Evolutionary conservation across 2,797 vertebrate genomes (phyloP).

Genomic region (Phoebastria nigripes): DNA sequence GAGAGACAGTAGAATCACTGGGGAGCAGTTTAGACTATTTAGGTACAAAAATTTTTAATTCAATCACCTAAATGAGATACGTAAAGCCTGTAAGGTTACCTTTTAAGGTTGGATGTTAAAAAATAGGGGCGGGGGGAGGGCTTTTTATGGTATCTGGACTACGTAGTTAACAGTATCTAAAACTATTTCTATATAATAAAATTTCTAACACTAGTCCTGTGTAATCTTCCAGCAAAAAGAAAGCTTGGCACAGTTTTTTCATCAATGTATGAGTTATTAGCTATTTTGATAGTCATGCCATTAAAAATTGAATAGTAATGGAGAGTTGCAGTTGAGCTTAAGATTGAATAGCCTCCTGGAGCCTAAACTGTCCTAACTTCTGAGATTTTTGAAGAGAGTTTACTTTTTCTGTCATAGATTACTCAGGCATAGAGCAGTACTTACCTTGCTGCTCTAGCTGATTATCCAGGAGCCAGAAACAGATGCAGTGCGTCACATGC

Average conservation of each 20-base stretch:
- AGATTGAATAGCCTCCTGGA: background rate
- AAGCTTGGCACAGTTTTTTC: background rate
- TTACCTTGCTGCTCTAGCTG: background rate
- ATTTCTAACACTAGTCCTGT: background rate
- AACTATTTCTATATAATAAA: background rate
- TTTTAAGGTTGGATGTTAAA: background rate
- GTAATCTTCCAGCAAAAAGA: background rate
- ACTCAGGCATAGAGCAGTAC: background rate
- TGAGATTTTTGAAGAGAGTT: background rate
- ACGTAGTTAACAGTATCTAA: background rate
- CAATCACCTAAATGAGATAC: background rate
- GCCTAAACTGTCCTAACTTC: too few relatives aligned
- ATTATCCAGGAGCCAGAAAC: background rate
- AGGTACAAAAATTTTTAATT: background rate
- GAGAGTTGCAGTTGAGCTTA: background rate
- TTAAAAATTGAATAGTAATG: background rate
- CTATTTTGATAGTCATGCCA: background rate
- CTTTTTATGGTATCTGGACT: background rate
- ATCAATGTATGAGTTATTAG: background rate
- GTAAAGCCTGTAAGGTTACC: background rate
- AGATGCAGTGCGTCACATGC: background rate
- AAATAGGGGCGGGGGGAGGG: accelerated
- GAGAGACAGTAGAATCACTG: background rate
- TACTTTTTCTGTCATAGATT: background rate
- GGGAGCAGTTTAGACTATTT: background rate